Conservation (phyloP, 2,113 vertebrate species). For the Capreolus pygargus region DNA sequence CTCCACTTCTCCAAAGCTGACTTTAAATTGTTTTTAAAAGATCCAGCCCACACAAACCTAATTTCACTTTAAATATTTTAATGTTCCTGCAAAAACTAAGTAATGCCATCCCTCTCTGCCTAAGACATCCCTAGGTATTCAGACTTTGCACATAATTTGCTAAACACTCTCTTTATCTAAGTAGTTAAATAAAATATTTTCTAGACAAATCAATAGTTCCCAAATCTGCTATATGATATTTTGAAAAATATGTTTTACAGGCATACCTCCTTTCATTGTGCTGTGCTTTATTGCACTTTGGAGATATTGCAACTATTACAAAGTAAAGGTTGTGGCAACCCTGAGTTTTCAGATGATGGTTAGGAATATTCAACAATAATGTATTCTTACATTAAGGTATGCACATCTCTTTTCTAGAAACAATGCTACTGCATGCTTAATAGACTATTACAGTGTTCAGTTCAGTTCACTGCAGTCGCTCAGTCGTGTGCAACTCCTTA, state of each 20-base stretch:
- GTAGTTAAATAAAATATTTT: neutral
- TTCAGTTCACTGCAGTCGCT: neutral
- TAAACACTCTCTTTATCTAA: neutral
- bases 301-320: neutral
- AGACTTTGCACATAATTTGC: neutral
- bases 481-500: neutral
- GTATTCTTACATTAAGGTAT: neutral
- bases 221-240: neutral
- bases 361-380: neutral
- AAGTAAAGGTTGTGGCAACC: neutral
- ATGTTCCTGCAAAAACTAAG: neutral
- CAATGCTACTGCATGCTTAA: neutral
- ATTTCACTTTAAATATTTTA: neutral
- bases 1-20: neutral
- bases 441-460: neutral
- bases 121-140: neutral
- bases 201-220: neutral
- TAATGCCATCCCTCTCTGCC: neutral
- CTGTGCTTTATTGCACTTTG: neutral
- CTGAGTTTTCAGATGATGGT: neutral
- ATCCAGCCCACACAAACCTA: neutral
- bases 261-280: neutral
- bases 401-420: neutral
- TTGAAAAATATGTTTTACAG: neutral
- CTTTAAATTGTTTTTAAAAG: constrained; percentile 32